phyloP scores from a whole-genome alignment of 1,140 invertebrate genomes.

The Linepithema humile region DNA sequence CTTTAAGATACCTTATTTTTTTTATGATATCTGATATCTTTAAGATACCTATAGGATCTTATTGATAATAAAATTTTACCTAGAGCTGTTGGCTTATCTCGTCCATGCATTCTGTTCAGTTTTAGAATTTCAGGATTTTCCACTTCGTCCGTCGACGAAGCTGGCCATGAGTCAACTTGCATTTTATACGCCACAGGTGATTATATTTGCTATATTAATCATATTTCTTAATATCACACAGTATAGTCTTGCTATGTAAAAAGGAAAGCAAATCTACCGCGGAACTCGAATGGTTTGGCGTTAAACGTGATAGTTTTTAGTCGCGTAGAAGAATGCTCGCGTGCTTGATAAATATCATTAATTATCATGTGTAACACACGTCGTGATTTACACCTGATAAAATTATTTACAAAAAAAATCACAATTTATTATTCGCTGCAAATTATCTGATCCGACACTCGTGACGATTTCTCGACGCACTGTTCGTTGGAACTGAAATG shows the following conservation, averaged over 20 bases:
- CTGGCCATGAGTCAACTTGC: background rate
- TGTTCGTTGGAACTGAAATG: slow-evolving; percentile 5
- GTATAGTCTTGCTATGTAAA: too few species aligned
- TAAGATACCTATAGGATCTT: too few species aligned
- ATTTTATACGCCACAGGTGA: background rate
- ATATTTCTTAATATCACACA: background rate
- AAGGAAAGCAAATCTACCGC: too few species aligned
- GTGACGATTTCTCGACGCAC: slow-evolving; percentile 27
- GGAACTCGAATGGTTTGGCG: too few species aligned
- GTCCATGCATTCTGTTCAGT: background rate
- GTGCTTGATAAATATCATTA: too few species aligned
- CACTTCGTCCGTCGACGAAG: background rate
- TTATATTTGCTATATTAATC: background rate
- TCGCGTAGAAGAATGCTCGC: too few species aligned
- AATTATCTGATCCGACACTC: slow-evolving; percentile 1
- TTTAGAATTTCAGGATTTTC: slow-evolving; percentile 23
- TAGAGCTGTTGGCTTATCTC: too few species aligned
- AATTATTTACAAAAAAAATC: background rate
- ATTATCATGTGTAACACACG: too few species aligned
- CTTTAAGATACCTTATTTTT: too few species aligned
- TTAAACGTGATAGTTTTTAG: too few species aligned
- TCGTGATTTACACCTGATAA: background rate
- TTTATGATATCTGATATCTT: too few species aligned
- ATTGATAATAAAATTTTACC: too few species aligned
- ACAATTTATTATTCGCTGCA: background rate